phyloP scores from a whole-genome alignment of 2,888 invertebrate species.

The Oscheius sp. region DNA sequence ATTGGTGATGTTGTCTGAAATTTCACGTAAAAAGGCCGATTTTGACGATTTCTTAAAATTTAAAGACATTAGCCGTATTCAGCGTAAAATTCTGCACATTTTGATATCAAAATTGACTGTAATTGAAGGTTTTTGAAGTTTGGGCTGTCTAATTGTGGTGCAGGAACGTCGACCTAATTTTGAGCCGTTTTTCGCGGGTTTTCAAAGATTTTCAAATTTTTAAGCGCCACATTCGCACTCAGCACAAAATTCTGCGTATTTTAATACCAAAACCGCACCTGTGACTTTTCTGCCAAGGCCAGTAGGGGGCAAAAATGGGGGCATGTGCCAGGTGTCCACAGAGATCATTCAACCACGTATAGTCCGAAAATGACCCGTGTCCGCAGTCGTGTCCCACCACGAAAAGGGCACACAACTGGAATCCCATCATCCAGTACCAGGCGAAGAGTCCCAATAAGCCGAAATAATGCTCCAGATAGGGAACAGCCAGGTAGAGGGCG shows the following conservation, averaged over 20 bases:
- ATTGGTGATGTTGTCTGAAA: conserved; percentile 44
- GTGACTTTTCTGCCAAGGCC: conserved; percentile 69
- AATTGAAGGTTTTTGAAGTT: too few species aligned
- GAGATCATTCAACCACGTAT: conserved; percentile 65
- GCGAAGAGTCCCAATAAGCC: conserved; percentile 65
- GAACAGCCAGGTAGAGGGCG: conserved; percentile 60
- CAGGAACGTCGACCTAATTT: too few species aligned
- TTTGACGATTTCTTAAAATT: too few species aligned
- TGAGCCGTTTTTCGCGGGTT: too few species aligned
- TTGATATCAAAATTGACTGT: too few species aligned
- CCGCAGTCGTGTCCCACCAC: conserved; percentile 67
- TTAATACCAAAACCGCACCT: conserved; percentile 53
- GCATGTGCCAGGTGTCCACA: conserved; percentile 67
- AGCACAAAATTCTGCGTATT: too few species aligned
- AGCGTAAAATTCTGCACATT: too few species aligned
- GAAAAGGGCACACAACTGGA: conserved; percentile 62
- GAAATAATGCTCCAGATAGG: conserved; percentile 60
- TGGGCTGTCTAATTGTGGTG: too few species aligned
- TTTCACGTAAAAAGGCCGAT: too few species aligned
- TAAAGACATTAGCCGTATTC: too few species aligned
- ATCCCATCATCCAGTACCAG: conserved; percentile 66
- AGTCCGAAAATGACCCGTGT: conserved; percentile 64
- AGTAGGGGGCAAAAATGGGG: conserved; percentile 65
- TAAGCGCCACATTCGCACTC: too few species aligned
- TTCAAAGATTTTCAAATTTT: too few species aligned